Evolutionary conservation across 2,888 invertebrate genomes (phyloP).

Genomic region (Torymus aiolomorphi): DNA sequence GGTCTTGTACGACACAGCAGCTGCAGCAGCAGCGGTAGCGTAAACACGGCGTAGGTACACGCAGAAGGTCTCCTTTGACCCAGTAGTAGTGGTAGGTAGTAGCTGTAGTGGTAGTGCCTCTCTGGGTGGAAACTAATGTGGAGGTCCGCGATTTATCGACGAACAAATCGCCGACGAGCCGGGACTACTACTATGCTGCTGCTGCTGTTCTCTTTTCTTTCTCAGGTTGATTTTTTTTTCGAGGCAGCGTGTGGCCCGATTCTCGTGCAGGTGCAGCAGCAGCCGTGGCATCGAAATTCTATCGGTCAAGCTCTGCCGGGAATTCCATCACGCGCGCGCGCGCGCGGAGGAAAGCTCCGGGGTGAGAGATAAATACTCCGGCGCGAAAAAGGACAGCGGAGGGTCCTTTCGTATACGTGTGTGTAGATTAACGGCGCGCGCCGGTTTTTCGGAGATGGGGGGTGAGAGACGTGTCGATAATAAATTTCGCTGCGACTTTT

Average conservation of each 20-base stretch:
- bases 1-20: conserved; percentile 23
- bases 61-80: too few relatives aligned
- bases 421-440: conserved; percentile 12
- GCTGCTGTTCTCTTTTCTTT: neutral
- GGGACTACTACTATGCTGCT: neutral
- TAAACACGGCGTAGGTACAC: too few relatives aligned
- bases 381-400: neutral
- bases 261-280: too few relatives aligned
- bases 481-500: too few relatives aligned
- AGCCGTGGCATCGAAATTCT: conserved; percentile 2
- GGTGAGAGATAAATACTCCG: conserved; percentile 14
- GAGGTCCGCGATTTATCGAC: neutral
- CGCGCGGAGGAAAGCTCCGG: neutral
- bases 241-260: too few relatives aligned
- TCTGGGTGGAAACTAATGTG: too few relatives aligned
- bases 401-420: neutral
- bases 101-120: too few relatives aligned
- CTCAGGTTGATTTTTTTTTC: too few relatives aligned
- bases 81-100: too few relatives aligned
- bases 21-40: too few relatives aligned
- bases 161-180: conserved; percentile 11
- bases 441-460: neutral
- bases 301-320: conserved; percentile 13
- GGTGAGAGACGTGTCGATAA: too few relatives aligned
- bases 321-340: conserved; percentile 17